Percentiles rank a stretch among this genome's conserved stretches.
phyloP scores from a whole-genome alignment of 2,113 vertebrate species.

The Poicephalus meyeri region DNA sequence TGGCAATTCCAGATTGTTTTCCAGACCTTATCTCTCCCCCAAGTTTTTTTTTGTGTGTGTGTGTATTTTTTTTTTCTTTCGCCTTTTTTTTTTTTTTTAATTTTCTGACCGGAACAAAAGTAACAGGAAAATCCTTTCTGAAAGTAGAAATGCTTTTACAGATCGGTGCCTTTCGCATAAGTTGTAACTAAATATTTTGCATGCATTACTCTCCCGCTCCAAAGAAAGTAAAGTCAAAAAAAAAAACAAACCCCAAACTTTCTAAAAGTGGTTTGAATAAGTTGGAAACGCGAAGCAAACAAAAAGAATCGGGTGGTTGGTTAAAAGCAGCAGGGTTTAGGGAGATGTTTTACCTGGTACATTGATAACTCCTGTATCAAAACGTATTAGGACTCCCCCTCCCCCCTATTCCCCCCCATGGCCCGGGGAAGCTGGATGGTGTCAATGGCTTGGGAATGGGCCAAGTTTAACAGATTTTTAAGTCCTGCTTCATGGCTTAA shows the following conservation, averaged over 20 bases:
- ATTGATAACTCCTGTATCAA: background rate
- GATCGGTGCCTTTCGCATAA: conserved; percentile 55
- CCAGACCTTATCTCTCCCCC: conserved; percentile 78
- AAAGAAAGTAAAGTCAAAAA: background rate
- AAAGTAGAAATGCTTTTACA: conserved; percentile 67
- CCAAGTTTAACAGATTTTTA: background rate
- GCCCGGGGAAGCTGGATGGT: background rate
- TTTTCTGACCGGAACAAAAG: conserved; percentile 78
- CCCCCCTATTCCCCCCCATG: background rate
- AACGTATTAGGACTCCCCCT: background rate
- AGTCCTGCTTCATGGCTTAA: background rate
- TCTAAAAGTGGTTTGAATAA: conserved; percentile 44
- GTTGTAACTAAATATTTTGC: conserved; percentile 59
- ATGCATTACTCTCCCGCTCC: conserved; percentile 12
- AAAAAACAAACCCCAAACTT: background rate
- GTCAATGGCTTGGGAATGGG: background rate
- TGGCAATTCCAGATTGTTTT: conserved; percentile 83
- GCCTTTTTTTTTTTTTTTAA: conserved; percentile 18
- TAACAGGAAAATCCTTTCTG: conserved; percentile 71
- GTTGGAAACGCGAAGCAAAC: conserved; percentile 29
- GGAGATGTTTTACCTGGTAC: background rate
- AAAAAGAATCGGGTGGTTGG: background rate
- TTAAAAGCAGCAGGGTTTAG: background rate
- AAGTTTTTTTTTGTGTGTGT: conserved; percentile 42
- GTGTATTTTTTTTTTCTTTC: background rate